These are phyloP conservation scores for Dicyrtoma fusca DNA, from an alignment of 2,888 invertebrate genomes.

Conservation along the genomic window DNA sequence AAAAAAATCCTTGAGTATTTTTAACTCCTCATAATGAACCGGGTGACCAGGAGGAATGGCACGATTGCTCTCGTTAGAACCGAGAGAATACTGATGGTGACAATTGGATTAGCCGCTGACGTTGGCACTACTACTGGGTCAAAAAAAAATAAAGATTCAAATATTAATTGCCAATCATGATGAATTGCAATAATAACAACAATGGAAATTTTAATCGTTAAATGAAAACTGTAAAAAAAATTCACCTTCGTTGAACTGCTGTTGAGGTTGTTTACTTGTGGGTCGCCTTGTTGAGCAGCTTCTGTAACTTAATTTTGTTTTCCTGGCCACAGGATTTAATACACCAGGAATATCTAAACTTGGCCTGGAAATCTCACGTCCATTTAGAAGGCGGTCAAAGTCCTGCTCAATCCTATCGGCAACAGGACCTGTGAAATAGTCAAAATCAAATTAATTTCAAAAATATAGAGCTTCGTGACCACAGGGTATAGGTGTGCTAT, in stretches of 20 bases:
- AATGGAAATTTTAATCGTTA: no score
- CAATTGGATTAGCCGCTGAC: slow-evolving; percentile 11
- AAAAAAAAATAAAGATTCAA: background rate
- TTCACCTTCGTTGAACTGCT: slow-evolving; percentile 25
- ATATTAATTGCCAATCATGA: background rate
- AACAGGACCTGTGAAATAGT: slow-evolving; percentile 67
- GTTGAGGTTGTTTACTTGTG: slow-evolving; percentile 39
- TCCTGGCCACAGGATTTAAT: slow-evolving; percentile 69
- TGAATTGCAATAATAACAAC: background rate
- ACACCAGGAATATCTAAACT: slow-evolving; percentile 79
- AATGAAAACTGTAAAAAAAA: no score
- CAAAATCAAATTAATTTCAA: background rate
- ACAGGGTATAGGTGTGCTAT: no score
- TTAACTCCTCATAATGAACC: slow-evolving; percentile 17
- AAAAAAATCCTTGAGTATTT: slow-evolving; percentile 24
- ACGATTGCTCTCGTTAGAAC: slow-evolving; percentile 17
- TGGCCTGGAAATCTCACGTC: slow-evolving; percentile 74
- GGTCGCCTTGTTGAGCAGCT: slow-evolving; percentile 70
- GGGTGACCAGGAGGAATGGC: slow-evolving; percentile 27
- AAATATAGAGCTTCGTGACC: no score
- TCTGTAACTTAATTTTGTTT: slow-evolving; percentile 72
- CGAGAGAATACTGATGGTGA: slow-evolving; percentile 1
- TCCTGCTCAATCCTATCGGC: slow-evolving; percentile 79
- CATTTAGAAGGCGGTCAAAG: slow-evolving; percentile 73
- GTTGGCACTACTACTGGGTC: slow-evolving; percentile 7